Percentiles rank a stretch among this genome's conserved stretches.
Conservation (phyloP, 1,140 invertebrate species). For the Drosophila tsacasi region DNA sequence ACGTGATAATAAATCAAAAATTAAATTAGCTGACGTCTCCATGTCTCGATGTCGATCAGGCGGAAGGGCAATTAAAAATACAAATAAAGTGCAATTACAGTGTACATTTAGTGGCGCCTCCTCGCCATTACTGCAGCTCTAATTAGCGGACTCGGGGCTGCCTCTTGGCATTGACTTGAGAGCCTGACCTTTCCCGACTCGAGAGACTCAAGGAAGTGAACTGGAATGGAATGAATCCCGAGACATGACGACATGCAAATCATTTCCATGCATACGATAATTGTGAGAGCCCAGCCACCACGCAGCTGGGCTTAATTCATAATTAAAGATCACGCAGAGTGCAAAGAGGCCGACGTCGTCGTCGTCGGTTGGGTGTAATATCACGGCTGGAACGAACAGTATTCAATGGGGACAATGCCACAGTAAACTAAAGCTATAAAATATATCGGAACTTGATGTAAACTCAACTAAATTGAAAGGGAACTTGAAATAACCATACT, state of each 20-base stretch:
- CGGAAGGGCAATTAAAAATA: slow-evolving; percentile 32
- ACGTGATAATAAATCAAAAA: slow-evolving; percentile 52
- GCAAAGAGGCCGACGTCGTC: slow-evolving; percentile 34
- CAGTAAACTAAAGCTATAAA: background rate
- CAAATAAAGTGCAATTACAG: slow-evolving; percentile 50
- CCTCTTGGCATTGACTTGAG: slow-evolving; percentile 56
- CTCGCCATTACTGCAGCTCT: slow-evolving; percentile 23
- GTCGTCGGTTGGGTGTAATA: slow-evolving; percentile 12
- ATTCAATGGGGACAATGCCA: slow-evolving; percentile 16
- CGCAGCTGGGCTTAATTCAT: slow-evolving; percentile 48
- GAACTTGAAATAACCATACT: background rate
- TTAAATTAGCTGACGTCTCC: slow-evolving; percentile 38
- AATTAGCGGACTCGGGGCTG: slow-evolving; percentile 38
- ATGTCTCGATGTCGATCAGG: slow-evolving; percentile 18
- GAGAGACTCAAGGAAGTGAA: slow-evolving; percentile 27
- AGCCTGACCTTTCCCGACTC: slow-evolving; percentile 43
- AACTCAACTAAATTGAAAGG: background rate
- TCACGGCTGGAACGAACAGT: slow-evolving; percentile 17
- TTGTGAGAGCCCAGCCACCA: slow-evolving; percentile 36
- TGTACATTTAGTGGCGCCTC: slow-evolving; percentile 42
- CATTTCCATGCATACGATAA: slow-evolving; percentile 40
- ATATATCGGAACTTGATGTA: background rate
- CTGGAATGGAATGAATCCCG: slow-evolving; percentile 24
- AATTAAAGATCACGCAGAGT: slow-evolving; percentile 55
- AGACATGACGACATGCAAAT: slow-evolving; percentile 35